These are phyloP conservation scores for Lacanobia oleracea DNA, from an alignment of 2,888 invertebrate species.

Conservation along the genomic window DNA sequence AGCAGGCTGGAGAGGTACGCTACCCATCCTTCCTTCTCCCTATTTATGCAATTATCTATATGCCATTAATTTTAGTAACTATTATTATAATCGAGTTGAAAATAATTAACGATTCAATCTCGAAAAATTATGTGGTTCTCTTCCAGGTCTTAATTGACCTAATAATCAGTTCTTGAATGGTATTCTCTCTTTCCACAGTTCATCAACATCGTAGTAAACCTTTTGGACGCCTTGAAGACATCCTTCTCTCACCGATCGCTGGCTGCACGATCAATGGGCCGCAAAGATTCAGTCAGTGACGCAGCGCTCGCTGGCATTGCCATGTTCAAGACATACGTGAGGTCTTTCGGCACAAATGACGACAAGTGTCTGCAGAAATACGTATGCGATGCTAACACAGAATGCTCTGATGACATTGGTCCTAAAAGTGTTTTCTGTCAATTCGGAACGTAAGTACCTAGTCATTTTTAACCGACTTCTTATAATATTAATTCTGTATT, in stretches of 20 bases:
- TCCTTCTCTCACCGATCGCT: constrained; percentile 97
- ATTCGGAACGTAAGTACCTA: constrained; percentile 97
- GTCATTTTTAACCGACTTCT: not conserved
- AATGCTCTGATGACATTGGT: constrained; percentile 95
- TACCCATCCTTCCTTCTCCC: constrained; percentile 85
- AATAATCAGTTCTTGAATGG: constrained; percentile 2
- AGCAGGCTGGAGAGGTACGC: constrained; percentile 98
- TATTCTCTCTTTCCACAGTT: constrained; percentile 90
- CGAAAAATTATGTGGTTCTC: constrained; percentile 1
- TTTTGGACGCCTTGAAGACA: constrained; percentile 97
- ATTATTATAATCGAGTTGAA: constrained; percentile 15
- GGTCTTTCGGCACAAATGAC: constrained; percentile 94
- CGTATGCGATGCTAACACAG: constrained; percentile 97
- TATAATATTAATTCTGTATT: not conserved
- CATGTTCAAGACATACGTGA: constrained; percentile 97
- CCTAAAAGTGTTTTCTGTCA: constrained; percentile 97
- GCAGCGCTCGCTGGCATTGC: constrained; percentile 96
- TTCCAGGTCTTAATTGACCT: constrained; percentile 22
- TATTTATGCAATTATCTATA: constrained; percentile 67
- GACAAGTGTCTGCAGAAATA: constrained; percentile 96
- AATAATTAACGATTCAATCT: constrained; percentile 7
- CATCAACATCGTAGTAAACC: constrained; percentile 97
- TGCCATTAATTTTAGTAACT: constrained; percentile 38
- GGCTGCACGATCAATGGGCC: constrained; percentile 95
- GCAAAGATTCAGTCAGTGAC: constrained; percentile 97